Base-by-base conservation (phyloP, 2,888 invertebrate genomes). In the Dorcus parallelipipedus region DNA sequence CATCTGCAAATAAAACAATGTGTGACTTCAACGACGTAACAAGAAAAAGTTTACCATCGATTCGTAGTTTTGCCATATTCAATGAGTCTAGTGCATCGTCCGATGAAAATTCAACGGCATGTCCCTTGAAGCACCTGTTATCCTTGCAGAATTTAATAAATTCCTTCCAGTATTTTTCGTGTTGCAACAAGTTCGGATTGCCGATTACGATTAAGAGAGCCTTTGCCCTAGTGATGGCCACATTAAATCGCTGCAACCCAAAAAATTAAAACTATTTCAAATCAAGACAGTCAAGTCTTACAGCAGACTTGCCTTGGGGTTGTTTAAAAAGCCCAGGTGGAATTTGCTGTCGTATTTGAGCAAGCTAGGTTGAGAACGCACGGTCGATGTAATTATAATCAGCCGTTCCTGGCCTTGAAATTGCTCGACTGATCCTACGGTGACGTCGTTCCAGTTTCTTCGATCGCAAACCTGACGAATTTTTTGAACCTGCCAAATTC, bases 321-420 rank as follows among this genome's bases (percentile, higher is more conserved):
- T 83, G 47, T 79, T 79, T 5, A 87, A 73, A 70, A 86, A 86
- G 69, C 75, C 75, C 47, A 75, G 62, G 55, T 80, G 77, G 58
- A 75, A 82, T 64, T 79, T 81, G 1, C 79, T 77, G 67, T 86
- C 82, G 64, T 82, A 80, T 50, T 80, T 76, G 33, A 88, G 71
- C 5, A 78, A 64, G 10, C 78, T 71, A 38, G 68, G 67, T 69
- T 80, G 83, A 2, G 89, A 87, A 33, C 93, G 82, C n/a, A 91
- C 94, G 0, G 91, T 91, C 0, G 91, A 88, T 52, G 93, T 83
- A 14, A 95, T 85, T 51, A 94, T 89, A 3, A 91, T 84, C 33
- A 85, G 79, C 69, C 88, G 86, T 76, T 95, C 94, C 68, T 90
- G 90, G 1, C 94, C 94, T 76, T 94, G 94, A 75, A 92, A 93